These are phyloP conservation scores for Scolopax bukidnonensis DNA, from an alignment of 2,797 vertebrate genomes.

Conservation along the genomic window DNA sequence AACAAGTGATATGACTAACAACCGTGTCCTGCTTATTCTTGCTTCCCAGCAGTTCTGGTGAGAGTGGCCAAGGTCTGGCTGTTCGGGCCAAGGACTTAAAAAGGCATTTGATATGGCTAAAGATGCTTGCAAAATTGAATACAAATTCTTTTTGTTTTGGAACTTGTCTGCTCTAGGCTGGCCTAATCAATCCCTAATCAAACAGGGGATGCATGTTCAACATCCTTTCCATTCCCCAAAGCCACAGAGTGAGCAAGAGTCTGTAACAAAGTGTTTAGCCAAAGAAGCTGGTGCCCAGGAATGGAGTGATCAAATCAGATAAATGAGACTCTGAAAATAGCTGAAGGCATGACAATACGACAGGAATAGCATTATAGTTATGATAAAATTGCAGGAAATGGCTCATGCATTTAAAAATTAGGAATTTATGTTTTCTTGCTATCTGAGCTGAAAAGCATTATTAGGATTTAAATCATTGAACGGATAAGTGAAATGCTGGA, in stretches of 20 bases:
- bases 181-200: neutral
- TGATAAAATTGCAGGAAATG: neutral
- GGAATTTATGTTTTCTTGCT: neutral
- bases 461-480: neutral
- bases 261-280: neutral
- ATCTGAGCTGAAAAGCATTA: neutral
- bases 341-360: neutral
- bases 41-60: neutral
- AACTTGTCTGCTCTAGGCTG: neutral
- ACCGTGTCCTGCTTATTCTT: neutral
- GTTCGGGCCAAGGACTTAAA: neutral
- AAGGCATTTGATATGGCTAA: neutral
- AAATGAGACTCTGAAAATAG: neutral
- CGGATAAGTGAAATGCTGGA: neutral
- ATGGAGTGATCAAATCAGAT: neutral
- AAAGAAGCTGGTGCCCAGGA: neutral
- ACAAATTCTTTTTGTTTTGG: neutral
- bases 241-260: accelerated
- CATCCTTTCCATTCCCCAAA: neutral
- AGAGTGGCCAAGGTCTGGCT: neutral
- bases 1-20: constrained; percentile 6
- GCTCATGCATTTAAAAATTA: neutral
- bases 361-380: neutral
- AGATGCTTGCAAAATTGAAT: neutral
- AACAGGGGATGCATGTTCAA: neutral